These are phyloP conservation scores for Drosophila ezoana DNA, from an alignment of 2,888 invertebrate species.

Conservation along the genomic window DNA sequence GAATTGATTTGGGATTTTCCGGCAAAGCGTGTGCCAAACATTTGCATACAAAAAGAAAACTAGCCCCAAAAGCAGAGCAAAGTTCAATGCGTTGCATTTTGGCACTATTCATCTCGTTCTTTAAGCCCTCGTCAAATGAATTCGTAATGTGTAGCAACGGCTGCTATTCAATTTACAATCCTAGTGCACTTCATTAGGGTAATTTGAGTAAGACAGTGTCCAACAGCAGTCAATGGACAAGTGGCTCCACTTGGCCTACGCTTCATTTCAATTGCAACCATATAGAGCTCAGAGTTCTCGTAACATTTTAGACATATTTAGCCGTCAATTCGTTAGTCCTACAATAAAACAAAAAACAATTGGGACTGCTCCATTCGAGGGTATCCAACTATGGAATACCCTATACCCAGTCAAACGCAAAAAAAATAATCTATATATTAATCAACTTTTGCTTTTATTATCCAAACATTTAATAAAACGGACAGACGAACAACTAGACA, in stretches of 20 bases:
- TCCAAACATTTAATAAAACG: too few species aligned
- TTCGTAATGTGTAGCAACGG: background rate
- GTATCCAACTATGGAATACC: background rate
- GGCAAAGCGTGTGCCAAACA: conserved; percentile 17
- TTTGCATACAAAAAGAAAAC: conserved; percentile 44
- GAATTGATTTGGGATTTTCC: conserved; percentile 49
- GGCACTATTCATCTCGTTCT: background rate
- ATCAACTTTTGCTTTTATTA: background rate
- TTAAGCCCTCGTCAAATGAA: background rate
- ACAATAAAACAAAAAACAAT: conserved; percentile 9
- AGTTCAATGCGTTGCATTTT: conserved; percentile 3
- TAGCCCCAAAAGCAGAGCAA: background rate
- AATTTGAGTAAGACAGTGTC: conserved; percentile 25
- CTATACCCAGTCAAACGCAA: background rate
- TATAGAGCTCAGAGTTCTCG: conserved; percentile 6
- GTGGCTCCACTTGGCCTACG: background rate
- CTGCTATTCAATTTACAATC: conserved; percentile 11
- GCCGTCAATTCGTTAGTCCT: background rate
- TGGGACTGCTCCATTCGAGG: too few species aligned
- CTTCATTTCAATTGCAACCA: conserved; percentile 11
- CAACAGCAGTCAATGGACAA: conserved; percentile 5
- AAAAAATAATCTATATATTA: too few species aligned
- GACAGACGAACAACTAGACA: too few species aligned
- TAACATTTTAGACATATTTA: conserved; percentile 10
- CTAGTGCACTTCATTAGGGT: conserved; percentile 40